Evolutionary conservation across 2,888 invertebrate species (phyloP).

Genomic region (Phymatocera aterrima): DNA sequence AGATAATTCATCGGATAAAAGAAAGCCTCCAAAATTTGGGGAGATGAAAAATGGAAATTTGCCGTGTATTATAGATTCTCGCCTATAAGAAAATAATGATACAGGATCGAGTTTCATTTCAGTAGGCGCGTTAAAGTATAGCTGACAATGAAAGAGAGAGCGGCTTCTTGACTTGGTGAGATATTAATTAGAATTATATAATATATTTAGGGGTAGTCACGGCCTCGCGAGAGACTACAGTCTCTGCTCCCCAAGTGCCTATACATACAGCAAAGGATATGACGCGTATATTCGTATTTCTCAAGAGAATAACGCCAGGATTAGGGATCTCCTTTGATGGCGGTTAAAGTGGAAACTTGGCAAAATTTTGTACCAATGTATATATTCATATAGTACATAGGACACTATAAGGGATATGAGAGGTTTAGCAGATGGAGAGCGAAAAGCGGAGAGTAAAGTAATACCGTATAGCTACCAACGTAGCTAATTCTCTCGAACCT

Average conservation of each 20-base stretch:
- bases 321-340: conserved; percentile 2
- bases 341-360: conserved; percentile 26
- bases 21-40: too few species aligned
- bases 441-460: not conserved
- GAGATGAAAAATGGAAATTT: too few species aligned
- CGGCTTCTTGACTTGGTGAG: not conserved
- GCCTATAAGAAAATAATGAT: not conserved
- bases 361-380: too few species aligned
- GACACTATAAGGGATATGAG: not conserved
- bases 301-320: not conserved
- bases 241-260: not conserved
- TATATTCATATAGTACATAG: too few species aligned
- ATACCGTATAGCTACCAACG: not conserved
- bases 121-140: not conserved
- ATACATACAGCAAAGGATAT: not conserved
- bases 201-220: conserved; percentile 21
- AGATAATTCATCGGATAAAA: too few species aligned
- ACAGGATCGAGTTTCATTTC: not conserved
- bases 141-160: not conserved
- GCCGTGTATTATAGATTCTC: too few species aligned
- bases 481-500: too few species aligned
- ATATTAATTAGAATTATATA: conserved; percentile 19
- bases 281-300: not conserved
- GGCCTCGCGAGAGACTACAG: not conserved
- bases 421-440: not conserved